Evolutionary conservation across 2,797 vertebrate genomes (phyloP).

Genomic region (Pogonophryne albipinna): DNA sequence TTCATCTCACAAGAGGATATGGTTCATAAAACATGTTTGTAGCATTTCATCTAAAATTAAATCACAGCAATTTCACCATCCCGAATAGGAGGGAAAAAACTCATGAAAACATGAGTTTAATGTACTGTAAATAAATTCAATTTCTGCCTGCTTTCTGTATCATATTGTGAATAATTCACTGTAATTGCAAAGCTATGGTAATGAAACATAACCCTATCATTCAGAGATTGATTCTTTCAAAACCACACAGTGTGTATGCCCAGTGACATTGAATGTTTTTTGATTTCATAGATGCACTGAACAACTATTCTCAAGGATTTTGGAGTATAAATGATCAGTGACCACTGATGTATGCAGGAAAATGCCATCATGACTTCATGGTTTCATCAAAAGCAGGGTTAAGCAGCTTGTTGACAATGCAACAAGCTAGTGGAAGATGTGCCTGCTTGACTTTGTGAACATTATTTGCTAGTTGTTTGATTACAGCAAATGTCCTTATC

Average conservation of each 20-base stretch:
- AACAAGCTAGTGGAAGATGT: constrained; percentile 10
- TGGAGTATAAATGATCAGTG: neutral
- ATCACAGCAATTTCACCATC: constrained; percentile 22
- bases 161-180: constrained; percentile 29
- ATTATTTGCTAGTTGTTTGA: constrained; percentile 29
- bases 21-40: constrained; percentile 33
- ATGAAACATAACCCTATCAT: neutral
- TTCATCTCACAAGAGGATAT: constrained; percentile 19
- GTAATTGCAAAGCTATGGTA: constrained; percentile 6
- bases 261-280: neutral
- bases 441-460: constrained; percentile 13
- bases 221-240: constrained; percentile 2
- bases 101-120: constrained; percentile 42
- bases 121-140: constrained; percentile 58
- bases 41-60: constrained; percentile 42
- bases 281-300: constrained; percentile 3
- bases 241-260: neutral
- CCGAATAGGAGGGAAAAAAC: neutral
- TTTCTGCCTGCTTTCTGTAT: constrained; percentile 5
- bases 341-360: neutral
- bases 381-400: constrained; percentile 14
- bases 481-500: constrained; percentile 27
- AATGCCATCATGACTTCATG: constrained; percentile 17
- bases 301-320: constrained; percentile 10
- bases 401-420: constrained; percentile 13